A percentile compares a stretch with the other conserved stretches of the same genome.
These are phyloP conservation scores for Onychomys torridus DNA, from an alignment of 2,797 vertebrate species.

Conservation along the genomic window DNA sequence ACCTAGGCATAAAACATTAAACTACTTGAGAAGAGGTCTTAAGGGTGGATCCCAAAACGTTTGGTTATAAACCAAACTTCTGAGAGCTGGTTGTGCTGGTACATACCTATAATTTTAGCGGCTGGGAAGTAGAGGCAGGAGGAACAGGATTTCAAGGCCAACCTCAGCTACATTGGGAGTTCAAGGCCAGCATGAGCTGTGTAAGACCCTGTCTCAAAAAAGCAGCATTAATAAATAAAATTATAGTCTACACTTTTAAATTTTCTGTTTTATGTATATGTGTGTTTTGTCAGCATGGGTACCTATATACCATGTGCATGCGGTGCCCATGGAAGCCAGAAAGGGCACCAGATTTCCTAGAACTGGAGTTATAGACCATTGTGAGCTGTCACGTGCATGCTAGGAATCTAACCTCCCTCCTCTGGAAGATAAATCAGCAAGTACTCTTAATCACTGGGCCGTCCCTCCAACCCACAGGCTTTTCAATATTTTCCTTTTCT, in stretches of 20 bases:
- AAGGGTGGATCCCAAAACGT: background rate
- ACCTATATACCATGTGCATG: too few species aligned
- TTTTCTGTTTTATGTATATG: background rate
- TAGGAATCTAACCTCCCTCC: background rate
- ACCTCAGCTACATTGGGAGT: background rate
- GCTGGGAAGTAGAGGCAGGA: background rate
- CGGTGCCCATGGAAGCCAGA: background rate
- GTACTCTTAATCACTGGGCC: background rate
- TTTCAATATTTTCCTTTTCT: background rate
- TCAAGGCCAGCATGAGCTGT: background rate
- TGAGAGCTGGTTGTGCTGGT: background rate
- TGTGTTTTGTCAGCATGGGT: background rate
- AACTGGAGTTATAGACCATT: background rate
- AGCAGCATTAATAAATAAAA: background rate
- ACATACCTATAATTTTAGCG: background rate
- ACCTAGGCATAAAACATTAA: slow-evolving; percentile 34
- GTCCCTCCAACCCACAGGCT: background rate
- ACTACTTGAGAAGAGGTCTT: background rate
- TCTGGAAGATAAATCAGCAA: background rate
- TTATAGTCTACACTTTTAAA: background rate
- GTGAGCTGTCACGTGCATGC: background rate
- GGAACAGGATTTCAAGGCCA: background rate
- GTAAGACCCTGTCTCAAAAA: background rate
- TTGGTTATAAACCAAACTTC: background rate
- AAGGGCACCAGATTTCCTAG: background rate